Conservation (phyloP, 2,113 vertebrate species). For the Riparia riparia region DNA sequence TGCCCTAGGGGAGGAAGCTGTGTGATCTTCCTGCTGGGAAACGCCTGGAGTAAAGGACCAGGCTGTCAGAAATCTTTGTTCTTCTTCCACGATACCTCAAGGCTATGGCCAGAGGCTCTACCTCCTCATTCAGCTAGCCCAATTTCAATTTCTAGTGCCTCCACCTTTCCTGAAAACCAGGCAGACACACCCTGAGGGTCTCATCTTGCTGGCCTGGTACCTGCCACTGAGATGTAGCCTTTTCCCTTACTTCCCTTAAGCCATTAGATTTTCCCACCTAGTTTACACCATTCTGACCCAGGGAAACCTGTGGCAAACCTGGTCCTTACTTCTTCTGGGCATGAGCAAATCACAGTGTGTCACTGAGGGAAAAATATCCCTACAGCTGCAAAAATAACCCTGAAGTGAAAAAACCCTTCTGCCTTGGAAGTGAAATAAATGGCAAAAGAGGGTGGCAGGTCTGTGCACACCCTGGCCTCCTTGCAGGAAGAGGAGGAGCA, state of each 20-base stretch:
- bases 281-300: not conserved
- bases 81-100: not conserved
- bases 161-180: not conserved
- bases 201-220: not conserved
- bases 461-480: not conserved
- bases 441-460: not conserved
- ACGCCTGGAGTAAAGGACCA: not conserved
- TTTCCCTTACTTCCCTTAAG: not conserved
- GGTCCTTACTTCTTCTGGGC: not conserved
- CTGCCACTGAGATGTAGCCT: not conserved
- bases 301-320: not conserved
- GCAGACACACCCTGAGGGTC: not conserved
- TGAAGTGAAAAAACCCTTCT: not conserved
- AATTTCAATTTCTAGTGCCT: not conserved
- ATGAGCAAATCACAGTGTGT: not conserved
- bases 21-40: not conserved
- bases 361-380: not conserved
- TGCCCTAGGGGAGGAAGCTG: not conserved
- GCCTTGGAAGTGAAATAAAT: not conserved
- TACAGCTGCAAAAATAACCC: not conserved
- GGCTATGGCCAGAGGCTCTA: not conserved
- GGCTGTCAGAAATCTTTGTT: not conserved
- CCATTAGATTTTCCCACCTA: not conserved
- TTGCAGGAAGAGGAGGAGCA: not conserved
- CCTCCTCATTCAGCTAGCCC: not conserved